Evolutionary conservation across 2,797 vertebrate genomes (phyloP).

Genomic region (Enteromius trimaculatus): DNA sequence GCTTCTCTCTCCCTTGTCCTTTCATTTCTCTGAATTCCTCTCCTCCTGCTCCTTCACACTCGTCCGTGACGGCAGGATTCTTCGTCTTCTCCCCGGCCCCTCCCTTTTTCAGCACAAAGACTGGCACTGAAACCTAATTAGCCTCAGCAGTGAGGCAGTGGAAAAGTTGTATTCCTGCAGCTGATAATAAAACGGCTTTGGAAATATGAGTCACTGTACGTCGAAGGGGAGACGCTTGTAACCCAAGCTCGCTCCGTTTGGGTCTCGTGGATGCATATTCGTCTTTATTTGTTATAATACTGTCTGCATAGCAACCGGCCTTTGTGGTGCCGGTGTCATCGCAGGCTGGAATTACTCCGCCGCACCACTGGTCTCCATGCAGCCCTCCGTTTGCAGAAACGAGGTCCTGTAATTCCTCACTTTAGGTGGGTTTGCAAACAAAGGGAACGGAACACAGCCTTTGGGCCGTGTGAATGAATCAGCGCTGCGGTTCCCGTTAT

Average conservation of each 20-base stretch:
- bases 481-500: not conserved
- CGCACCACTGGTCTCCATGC: constrained; percentile 35
- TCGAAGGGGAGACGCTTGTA: constrained; percentile 51
- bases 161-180: constrained; percentile 57
- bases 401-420: not conserved
- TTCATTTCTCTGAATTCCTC: constrained; percentile 55
- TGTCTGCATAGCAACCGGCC: constrained; percentile 59
- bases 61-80: constrained; percentile 54
- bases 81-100: constrained; percentile 50
- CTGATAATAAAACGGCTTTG: constrained; percentile 39
- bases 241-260: constrained; percentile 36
- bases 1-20: constrained; percentile 13
- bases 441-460: constrained; percentile 18
- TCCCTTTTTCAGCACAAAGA: constrained; percentile 59
- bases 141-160: constrained; percentile 52
- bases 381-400: constrained; percentile 28
- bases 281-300: constrained; percentile 53
- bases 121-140: constrained; percentile 65
- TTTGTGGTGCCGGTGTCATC: not conserved
- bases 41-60: constrained; percentile 45
- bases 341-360: constrained; percentile 45
- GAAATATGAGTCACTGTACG: constrained; percentile 57
- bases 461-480: constrained; percentile 7
- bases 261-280: constrained; percentile 24
- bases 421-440: constrained; percentile 31